Conservation (phyloP, 2,797 vertebrate species). For the Columba guinea region DNA sequence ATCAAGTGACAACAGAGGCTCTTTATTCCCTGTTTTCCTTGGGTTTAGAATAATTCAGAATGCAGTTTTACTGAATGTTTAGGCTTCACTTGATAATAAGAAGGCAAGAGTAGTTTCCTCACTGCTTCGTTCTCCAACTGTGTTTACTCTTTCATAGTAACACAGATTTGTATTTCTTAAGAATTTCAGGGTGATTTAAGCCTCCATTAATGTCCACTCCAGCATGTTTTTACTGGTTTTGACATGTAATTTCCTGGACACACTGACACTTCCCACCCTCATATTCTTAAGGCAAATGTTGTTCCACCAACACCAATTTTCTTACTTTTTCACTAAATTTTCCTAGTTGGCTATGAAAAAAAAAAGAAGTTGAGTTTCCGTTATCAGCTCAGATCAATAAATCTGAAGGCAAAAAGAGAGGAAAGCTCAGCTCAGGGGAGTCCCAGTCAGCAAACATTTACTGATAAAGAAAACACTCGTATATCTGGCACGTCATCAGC, state of each 20-base stretch:
- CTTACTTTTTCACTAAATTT: not conserved
- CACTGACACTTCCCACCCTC: not conserved
- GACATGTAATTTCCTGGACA: constrained; percentile 34
- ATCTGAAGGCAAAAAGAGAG: constrained; percentile 72
- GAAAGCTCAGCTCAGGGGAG: constrained; percentile 69
- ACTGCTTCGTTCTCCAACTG: not conserved
- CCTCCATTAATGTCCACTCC: not conserved
- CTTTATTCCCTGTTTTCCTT: not conserved
- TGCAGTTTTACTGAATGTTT: not conserved
- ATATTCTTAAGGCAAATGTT: not conserved
- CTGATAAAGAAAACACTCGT: constrained; percentile 81
- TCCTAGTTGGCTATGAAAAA: not conserved
- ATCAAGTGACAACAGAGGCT: not conserved
- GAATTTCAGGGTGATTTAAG: constrained; percentile 46
- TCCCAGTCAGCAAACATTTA: constrained; percentile 76
- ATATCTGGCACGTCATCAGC: constrained; percentile 82
- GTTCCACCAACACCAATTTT: not conserved
- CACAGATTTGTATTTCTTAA: not conserved
- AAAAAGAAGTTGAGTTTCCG: not conserved
- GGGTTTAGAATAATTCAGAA: not conserved
- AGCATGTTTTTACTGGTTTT: not conserved
- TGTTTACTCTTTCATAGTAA: not conserved
- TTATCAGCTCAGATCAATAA: constrained; percentile 62
- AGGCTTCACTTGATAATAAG: not conserved
- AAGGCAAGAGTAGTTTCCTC: not conserved